These are phyloP conservation scores for Trichonephila clavata DNA, from an alignment of 1,140 invertebrate genomes.

Conservation along the genomic window DNA sequence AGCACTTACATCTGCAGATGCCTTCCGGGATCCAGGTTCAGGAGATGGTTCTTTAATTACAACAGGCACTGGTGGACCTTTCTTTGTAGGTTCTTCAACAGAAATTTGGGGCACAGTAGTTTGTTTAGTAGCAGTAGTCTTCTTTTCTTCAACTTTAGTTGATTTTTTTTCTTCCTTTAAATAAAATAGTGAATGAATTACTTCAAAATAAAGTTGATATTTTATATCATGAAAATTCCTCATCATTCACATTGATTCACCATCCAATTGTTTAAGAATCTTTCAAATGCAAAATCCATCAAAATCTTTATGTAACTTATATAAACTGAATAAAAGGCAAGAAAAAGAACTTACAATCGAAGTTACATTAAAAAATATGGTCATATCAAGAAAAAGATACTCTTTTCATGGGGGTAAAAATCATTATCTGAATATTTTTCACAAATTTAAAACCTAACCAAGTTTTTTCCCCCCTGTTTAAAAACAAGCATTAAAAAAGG, in stretches of 20 bases:
- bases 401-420: too few species aligned
- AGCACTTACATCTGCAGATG: slow-evolving; percentile 81
- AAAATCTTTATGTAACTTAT: neutral
- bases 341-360: too few species aligned
- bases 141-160: slow-evolving; percentile 78
- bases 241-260: too few species aligned
- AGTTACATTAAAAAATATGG: too few species aligned
- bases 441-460: too few species aligned
- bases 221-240: neutral
- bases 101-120: slow-evolving; percentile 55
- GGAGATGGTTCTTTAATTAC: slow-evolving; percentile 78
- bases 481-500: too few species aligned
- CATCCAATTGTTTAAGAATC: neutral
- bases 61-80: slow-evolving; percentile 62
- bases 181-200: neutral
- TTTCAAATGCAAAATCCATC: neutral
- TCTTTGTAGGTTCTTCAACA: slow-evolving; percentile 66
- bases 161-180: slow-evolving; percentile 73
- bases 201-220: neutral
- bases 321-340: too few species aligned
- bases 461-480: too few species aligned
- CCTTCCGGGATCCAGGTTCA: slow-evolving; percentile 83
- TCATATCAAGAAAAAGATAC: too few species aligned
- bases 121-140: slow-evolving; percentile 78
- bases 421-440: too few species aligned